Percentiles rank a stretch among this genome's conserved stretches.
These are phyloP conservation scores for Seira sanloemensis DNA, from an alignment of 2,888 invertebrate genomes.

Conservation along the genomic window DNA sequence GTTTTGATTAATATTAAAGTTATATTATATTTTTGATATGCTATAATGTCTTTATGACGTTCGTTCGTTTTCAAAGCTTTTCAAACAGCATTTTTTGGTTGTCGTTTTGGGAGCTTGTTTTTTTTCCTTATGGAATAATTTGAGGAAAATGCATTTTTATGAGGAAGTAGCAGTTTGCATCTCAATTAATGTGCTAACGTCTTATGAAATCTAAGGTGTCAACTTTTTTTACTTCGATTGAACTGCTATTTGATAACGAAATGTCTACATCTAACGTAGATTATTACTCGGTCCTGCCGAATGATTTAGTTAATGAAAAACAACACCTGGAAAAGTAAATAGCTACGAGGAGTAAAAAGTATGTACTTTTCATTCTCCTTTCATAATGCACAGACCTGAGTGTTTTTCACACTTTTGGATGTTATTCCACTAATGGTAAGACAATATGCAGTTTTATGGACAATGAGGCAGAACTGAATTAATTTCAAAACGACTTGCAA, in stretches of 20 bases:
- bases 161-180: too few relatives aligned
- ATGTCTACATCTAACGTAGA: background rate
- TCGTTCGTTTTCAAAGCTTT: constrained; percentile 50
- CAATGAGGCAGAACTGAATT: too few relatives aligned
- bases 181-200: background rate
- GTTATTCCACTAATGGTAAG: too few relatives aligned
- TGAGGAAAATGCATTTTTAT: background rate
- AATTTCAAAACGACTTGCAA: too few relatives aligned
- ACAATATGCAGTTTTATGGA: too few relatives aligned
- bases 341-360: background rate
- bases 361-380: background rate
- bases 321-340: background rate
- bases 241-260: background rate
- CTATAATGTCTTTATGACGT: constrained; percentile 66
- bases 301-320: constrained; percentile 1
- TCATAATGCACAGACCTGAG: constrained; percentile 26
- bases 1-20: background rate
- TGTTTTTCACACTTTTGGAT: too few relatives aligned
- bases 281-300: constrained; percentile 61
- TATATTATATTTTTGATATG: constrained; percentile 48
- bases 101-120: background rate
- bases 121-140: too few relatives aligned
- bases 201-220: background rate
- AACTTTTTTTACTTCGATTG: background rate
- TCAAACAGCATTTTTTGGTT: constrained; percentile 13